These are phyloP conservation scores for Furcifer pardalis DNA, from an alignment of 2,797 vertebrate genomes.

Conservation along the genomic window DNA sequence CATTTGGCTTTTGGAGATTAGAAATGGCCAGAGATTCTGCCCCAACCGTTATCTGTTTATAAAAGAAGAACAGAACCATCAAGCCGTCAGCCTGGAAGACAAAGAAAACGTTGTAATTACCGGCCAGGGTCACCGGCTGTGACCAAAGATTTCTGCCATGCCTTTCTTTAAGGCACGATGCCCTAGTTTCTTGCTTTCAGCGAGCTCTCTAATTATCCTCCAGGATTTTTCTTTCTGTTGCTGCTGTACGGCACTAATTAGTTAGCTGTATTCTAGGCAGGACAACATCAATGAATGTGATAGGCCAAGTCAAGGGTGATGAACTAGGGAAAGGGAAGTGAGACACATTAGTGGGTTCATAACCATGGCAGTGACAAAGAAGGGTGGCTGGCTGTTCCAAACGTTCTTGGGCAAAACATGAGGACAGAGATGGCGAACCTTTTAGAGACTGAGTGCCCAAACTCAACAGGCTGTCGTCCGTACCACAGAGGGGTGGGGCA, in stretches of 20 bases:
- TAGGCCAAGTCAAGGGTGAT: slow-evolving; percentile 45
- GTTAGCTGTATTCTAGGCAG: slow-evolving; percentile 53
- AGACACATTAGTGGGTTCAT: neutral
- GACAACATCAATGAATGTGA: slow-evolving; percentile 38
- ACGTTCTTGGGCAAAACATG: neutral
- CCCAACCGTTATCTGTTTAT: neutral
- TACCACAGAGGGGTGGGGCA: too few species aligned
- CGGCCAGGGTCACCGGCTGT: neutral
- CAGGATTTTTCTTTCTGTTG: neutral
- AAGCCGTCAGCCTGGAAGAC: neutral
- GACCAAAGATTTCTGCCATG: neutral
- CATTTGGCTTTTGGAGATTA: neutral
- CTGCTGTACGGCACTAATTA: slow-evolving; percentile 64
- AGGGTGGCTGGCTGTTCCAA: neutral
- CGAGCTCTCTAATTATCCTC: slow-evolving; percentile 70
- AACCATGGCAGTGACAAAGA: neutral
- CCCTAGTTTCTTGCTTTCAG: slow-evolving; percentile 65
- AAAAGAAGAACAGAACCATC: neutral
- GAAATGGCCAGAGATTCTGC: neutral
- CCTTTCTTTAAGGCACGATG: slow-evolving; percentile 58
- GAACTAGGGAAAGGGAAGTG: neutral
- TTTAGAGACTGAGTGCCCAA: too few species aligned
- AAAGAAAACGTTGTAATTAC: neutral
- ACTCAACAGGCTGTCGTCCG: too few species aligned
- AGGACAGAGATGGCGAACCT: too few species aligned